Evolutionary conservation across 2,888 invertebrate species (phyloP).

Genomic region (Ligdia adustata): DNA sequence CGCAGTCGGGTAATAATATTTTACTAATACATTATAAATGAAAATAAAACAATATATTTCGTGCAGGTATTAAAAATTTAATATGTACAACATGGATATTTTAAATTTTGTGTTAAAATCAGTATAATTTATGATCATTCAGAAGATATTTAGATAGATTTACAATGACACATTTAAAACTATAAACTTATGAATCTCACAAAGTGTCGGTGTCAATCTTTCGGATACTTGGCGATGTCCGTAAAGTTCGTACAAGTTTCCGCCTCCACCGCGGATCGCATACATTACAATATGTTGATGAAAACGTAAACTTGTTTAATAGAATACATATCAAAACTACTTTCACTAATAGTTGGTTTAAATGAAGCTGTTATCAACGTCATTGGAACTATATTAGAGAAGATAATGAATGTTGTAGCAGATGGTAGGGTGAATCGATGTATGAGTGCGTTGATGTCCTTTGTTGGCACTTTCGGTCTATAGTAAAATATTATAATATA

Average conservation of each 20-base stretch:
- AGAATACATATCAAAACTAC: slow-evolving; percentile 25
- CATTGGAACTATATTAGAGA: background rate
- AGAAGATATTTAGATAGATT: slow-evolving; percentile 3
- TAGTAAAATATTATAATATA: too few relatives aligned
- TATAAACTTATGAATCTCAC: too few relatives aligned
- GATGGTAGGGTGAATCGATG: background rate
- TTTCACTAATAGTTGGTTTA: slow-evolving; percentile 26
- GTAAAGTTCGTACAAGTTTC: slow-evolving; percentile 8
- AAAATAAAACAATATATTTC: too few relatives aligned
- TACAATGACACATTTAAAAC: slow-evolving; percentile 4
- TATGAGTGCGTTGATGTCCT: slow-evolving; percentile 31
- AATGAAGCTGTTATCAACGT: slow-evolving; percentile 6
- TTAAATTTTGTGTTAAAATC: too few relatives aligned
- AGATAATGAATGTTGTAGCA: background rate
- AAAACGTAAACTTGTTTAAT: slow-evolving; percentile 25
- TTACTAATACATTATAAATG: too few relatives aligned
- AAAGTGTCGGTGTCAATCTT: too few relatives aligned
- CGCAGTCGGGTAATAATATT: too few relatives aligned
- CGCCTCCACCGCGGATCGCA: background rate
- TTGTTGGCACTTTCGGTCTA: slow-evolving; percentile 12
- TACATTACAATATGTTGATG: slow-evolving; percentile 30
- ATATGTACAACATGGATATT: too few relatives aligned
- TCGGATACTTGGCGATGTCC: too few relatives aligned
- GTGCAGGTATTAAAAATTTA: too few relatives aligned
- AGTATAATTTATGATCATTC: background rate